Evolutionary conservation across 2,888 invertebrate species (phyloP).

Genomic region (Andrena marginata): DNA sequence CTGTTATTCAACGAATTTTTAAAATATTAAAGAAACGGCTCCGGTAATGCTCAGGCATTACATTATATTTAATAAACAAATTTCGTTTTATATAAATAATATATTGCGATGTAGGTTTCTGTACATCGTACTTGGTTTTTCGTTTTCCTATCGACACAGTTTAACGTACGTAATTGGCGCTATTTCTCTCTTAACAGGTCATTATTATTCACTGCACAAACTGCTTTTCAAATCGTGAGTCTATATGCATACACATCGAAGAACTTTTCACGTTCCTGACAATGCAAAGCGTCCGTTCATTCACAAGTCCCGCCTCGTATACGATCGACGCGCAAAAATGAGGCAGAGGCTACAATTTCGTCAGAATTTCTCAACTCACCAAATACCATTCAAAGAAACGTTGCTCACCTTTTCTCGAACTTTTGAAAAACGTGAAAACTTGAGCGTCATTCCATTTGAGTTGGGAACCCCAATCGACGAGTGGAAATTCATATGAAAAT

Average conservation of each 20-base stretch:
- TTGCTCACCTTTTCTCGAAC: not conserved
- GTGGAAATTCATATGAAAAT: too few relatives aligned
- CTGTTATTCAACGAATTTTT: too few relatives aligned
- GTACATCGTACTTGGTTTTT: slow-evolving; percentile 13
- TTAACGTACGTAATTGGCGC: slow-evolving; percentile 1
- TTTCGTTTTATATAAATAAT: too few relatives aligned
- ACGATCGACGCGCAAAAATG: not conserved
- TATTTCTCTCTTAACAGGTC: slow-evolving; percentile 19
- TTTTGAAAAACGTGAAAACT: not conserved
- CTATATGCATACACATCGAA: not conserved
- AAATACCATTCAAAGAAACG: not conserved
- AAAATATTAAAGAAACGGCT: too few relatives aligned
- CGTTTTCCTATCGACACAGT: not conserved
- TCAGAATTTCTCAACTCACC: too few relatives aligned
- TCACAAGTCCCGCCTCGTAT: not conserved
- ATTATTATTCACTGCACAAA: slow-evolving; percentile 26
- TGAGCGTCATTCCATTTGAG: too few relatives aligned
- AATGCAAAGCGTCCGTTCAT: not conserved
- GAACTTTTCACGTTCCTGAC: slow-evolving; percentile 1
- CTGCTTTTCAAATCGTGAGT: slow-evolving; percentile 7
- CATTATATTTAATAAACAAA: too few relatives aligned
- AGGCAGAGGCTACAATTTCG: not conserved
- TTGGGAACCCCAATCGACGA: too few relatives aligned
- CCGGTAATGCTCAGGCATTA: too few relatives aligned
- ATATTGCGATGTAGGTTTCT: not conserved